Evolutionary conservation across 2,888 invertebrate species (phyloP).

Genomic region (Metellina segmentata): DNA sequence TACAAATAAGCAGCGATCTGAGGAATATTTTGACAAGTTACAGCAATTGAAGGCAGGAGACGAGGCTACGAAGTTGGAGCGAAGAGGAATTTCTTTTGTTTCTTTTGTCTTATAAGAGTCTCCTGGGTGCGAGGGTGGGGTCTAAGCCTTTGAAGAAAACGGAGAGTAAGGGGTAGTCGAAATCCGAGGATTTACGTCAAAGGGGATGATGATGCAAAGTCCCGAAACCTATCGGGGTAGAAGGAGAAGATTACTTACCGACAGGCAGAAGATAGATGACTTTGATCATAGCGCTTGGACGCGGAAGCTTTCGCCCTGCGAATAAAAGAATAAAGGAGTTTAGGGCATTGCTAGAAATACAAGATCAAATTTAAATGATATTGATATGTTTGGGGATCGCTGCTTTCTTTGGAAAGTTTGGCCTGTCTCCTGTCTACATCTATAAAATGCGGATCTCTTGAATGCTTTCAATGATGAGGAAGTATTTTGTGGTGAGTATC

Average conservation of each 20-base stretch:
- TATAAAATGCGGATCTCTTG: too few species aligned
- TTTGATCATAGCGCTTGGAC: slow-evolving; percentile 6
- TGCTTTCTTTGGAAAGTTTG: too few species aligned
- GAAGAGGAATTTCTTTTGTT: slow-evolving; percentile 10
- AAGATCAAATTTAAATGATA: background rate
- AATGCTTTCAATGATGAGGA: too few species aligned
- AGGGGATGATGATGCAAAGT: slow-evolving; percentile 39
- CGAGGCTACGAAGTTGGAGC: background rate
- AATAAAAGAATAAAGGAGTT: background rate
- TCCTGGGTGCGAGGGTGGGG: background rate
- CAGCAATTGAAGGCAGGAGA: slow-evolving; percentile 9
- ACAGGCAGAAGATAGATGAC: slow-evolving; percentile 50
- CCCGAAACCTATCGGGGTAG: slow-evolving; percentile 26
- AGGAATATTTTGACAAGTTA: slow-evolving; percentile 14
- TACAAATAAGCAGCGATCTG: slow-evolving; percentile 2
- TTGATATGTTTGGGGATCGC: background rate
- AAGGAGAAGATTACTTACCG: slow-evolving; percentile 44
- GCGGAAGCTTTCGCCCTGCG: background rate
- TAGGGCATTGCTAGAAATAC: background rate
- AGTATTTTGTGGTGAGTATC: too few species aligned
- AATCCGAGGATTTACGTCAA: slow-evolving; percentile 62
- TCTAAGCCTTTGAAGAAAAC: slow-evolving; percentile 17
- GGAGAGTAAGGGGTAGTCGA: slow-evolving; percentile 17
- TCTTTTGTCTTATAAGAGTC: background rate
- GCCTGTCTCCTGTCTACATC: too few species aligned